Conservation (phyloP, 53 echinoderm and acorn worm genomes). For the Patiria pectinifera region DNA sequence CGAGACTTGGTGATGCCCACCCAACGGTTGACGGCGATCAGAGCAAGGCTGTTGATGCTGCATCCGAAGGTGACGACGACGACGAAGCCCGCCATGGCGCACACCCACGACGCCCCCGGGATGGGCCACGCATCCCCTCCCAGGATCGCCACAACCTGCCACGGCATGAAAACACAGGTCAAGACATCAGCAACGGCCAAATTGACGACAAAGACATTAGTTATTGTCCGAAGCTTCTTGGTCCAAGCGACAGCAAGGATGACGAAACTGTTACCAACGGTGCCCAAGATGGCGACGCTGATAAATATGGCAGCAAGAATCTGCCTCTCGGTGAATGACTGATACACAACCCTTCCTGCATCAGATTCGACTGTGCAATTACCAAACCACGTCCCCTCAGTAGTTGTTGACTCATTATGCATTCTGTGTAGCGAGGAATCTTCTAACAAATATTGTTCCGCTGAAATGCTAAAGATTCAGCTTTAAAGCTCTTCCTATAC, state of each 20-base stretch:
- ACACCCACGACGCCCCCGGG: constrained; percentile 53
- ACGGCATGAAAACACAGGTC: constrained; percentile 42
- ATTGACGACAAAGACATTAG: constrained; percentile 68
- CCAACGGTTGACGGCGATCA: constrained; percentile 60
- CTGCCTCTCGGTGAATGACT: constrained; percentile 13
- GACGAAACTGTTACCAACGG: constrained; percentile 53
- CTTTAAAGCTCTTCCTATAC: too few relatives aligned
- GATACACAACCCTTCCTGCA: background rate
- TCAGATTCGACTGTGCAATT: background rate
- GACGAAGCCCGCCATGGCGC: constrained; percentile 16
- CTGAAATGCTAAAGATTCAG: too few relatives aligned
- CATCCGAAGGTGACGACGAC: constrained; percentile 15
- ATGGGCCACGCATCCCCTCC: constrained; percentile 35
- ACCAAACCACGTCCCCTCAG: background rate
- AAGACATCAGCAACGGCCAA: constrained; percentile 48
- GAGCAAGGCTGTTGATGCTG: constrained; percentile 65
- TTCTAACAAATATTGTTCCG: too few relatives aligned
- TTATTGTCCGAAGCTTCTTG: constrained; percentile 48
- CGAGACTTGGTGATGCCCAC: constrained; percentile 57
- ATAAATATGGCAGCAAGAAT: constrained; percentile 1
- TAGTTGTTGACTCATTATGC: too few relatives aligned
- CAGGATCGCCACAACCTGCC: constrained; percentile 44
- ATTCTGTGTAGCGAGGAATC: too few relatives aligned
- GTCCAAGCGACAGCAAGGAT: constrained; percentile 51
- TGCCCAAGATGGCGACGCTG: constrained; percentile 13